phyloP scores from a whole-genome alignment of 2,888 invertebrate genomes.

The Drosophila paramelanica region DNA sequence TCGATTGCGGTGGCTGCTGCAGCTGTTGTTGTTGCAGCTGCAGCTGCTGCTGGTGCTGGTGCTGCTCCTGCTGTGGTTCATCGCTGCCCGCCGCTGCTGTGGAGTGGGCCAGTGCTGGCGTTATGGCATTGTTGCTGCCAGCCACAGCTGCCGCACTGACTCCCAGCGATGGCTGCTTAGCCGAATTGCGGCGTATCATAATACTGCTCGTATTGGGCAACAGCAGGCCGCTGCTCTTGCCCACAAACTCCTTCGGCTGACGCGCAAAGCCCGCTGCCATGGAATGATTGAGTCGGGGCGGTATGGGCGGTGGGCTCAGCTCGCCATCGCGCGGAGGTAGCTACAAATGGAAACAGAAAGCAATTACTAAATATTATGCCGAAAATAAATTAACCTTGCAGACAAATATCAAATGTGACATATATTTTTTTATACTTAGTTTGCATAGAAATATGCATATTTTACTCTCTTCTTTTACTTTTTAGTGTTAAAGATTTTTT shows the following conservation, averaged over 20 bases:
- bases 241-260: slow-evolving; percentile 80
- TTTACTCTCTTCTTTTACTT: too few relatives aligned
- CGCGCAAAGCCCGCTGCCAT: slow-evolving; percentile 56
- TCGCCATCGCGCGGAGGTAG: slow-evolving; percentile 90
- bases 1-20: slow-evolving; percentile 72
- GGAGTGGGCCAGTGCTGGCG: slow-evolving; percentile 8
- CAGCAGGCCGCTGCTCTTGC: slow-evolving; percentile 85
- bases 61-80: slow-evolving; percentile 31
- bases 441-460: too few relatives aligned
- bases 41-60: slow-evolving; percentile 32
- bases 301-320: slow-evolving; percentile 88
- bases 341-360: slow-evolving; percentile 50
- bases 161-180: slow-evolving; percentile 80
- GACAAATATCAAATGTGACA: too few relatives aligned
- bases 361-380: too few relatives aligned
- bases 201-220: slow-evolving; percentile 87
- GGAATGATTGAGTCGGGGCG: slow-evolving; percentile 86
- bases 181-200: slow-evolving; percentile 87
- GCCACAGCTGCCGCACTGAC: slow-evolving; percentile 23
- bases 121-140: slow-evolving; percentile 27
- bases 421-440: too few relatives aligned
- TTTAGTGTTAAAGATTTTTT: too few relatives aligned
- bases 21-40: slow-evolving; percentile 35
- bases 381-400: too few relatives aligned
- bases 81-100: slow-evolving; percentile 11